Evolutionary conservation across 2,888 invertebrate genomes (phyloP), one percentile per base, ranked within the genome.

Genomic region (Metacarcinus magister): DNA sequence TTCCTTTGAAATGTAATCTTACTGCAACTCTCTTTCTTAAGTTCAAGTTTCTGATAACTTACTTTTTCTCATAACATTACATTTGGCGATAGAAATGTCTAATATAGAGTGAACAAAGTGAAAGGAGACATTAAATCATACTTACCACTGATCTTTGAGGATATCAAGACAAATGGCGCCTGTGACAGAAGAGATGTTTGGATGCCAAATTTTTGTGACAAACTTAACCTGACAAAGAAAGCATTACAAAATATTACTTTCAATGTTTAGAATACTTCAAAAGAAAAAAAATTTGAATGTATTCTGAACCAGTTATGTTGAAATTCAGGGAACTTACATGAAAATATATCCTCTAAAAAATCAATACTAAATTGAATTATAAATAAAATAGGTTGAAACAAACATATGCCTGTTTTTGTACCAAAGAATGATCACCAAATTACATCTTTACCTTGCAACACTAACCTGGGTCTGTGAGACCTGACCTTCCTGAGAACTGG

Each of bases 101-200:
- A 67, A 28, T 75, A 23, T 8, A 2, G 67, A n/a, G n/a, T 5
- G 2, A 75, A 75, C n/a, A 75, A 4, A 28, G 28, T 8, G 4
- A n/a, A 28, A 75, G 0, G n/a, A 75, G 28, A 28, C 28, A 28
- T 28, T 28, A 28, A 75, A 8, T 5, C 43, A 46, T 13, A 96
- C 96, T 87, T 94, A 96, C 97, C 99, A 99, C 98, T 99, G 99
- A 97, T 99, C 99, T 98, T 99, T 99, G 96, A 99, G 98, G 97
- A 99, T 99, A 98, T 99, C 99, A 98, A 99, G 98, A 98, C 99
- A 99, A 97, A 99, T 99, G 94, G 99, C 99, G 96, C 99, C 99
- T 0, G 99, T 99, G 28, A 99, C 99, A 28, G 99, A 99, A 94
- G 99, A 99, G 97, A 99, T 99, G 98, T 99, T 99, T 95, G 99